phyloP scores from a whole-genome alignment of 2,797 vertebrate genomes.

The Tragopan temminckii region DNA sequence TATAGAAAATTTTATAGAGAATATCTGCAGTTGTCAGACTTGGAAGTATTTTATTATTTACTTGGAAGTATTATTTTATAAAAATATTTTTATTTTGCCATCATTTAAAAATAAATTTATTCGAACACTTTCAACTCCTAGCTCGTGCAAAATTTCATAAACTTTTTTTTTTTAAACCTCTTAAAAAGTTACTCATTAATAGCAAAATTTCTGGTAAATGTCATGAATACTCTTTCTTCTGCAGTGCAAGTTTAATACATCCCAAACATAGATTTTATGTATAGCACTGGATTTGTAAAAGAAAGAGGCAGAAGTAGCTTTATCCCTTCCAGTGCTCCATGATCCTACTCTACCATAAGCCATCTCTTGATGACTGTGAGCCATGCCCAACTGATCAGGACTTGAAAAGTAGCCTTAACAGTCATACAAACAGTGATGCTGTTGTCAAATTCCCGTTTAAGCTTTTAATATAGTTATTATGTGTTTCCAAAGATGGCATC shows the following conservation, averaged over 20 bases:
- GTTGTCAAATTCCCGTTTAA: neutral
- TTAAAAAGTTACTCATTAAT: neutral
- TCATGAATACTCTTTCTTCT: neutral
- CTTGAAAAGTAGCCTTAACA: neutral
- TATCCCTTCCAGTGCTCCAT: neutral
- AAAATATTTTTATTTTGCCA: neutral
- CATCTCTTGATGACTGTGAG: neutral
- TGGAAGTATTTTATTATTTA: too few relatives aligned
- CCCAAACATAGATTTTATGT: neutral
- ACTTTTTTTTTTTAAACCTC: neutral
- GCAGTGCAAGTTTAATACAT: neutral
- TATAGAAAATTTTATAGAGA: neutral
- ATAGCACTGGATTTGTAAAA: neutral
- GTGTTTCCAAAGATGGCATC: neutral
- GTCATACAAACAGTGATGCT: neutral
- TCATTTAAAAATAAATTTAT: neutral
- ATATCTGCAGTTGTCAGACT: neutral
- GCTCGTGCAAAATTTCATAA: neutral
- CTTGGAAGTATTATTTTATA: too few relatives aligned
- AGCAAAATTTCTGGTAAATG: neutral
- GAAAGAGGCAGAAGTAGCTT: neutral
- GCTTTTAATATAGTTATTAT: neutral
- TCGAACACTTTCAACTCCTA: neutral
- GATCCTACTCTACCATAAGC: neutral
- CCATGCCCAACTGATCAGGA: neutral